Percentiles rank a stretch among this genome's conserved stretches.
Evolutionary conservation across 2,797 vertebrate species (phyloP).

Genomic region (Fistularia tabacaria): DNA sequence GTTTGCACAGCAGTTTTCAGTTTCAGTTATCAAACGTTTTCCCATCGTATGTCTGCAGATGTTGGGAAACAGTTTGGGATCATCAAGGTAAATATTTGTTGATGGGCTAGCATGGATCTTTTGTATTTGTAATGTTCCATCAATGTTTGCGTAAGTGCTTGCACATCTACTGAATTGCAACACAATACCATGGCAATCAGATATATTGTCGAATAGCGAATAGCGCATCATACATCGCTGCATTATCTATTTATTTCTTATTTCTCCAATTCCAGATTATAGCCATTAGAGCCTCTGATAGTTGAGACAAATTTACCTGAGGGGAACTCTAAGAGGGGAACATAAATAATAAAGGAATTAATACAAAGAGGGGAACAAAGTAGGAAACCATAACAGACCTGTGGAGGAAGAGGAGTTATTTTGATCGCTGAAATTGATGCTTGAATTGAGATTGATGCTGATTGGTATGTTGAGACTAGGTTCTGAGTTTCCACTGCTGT

Average conservation of each 20-base stretch:
- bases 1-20: neutral
- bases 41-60: slow-evolving; percentile 25
- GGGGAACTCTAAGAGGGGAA: too few species aligned
- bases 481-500: slow-evolving; percentile 83
- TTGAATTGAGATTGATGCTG: slow-evolving; percentile 75
- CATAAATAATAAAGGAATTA: neutral
- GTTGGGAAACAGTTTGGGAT: slow-evolving; percentile 25
- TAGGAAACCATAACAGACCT: slow-evolving; percentile 46
- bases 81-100: slow-evolving; percentile 46
- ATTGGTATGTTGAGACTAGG: slow-evolving; percentile 73
- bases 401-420: slow-evolving; percentile 77
- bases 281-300: too few species aligned
- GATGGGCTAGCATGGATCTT: slow-evolving; percentile 10
- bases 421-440: slow-evolving; percentile 75
- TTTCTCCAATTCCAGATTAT: too few species aligned
- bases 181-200: too few species aligned
- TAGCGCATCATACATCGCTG: too few species aligned
- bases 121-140: slow-evolving; percentile 5
- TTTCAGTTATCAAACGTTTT: slow-evolving; percentile 5
- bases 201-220: too few species aligned
- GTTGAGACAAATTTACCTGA: too few species aligned
- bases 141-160: slow-evolving; percentile 17
- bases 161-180: neutral
- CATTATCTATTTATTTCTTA: too few species aligned
- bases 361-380: neutral